Percentiles rank a stretch among this genome's conserved stretches.
phyloP scores from a whole-genome alignment of 2,888 invertebrate species.

The Euphydryas editha region DNA sequence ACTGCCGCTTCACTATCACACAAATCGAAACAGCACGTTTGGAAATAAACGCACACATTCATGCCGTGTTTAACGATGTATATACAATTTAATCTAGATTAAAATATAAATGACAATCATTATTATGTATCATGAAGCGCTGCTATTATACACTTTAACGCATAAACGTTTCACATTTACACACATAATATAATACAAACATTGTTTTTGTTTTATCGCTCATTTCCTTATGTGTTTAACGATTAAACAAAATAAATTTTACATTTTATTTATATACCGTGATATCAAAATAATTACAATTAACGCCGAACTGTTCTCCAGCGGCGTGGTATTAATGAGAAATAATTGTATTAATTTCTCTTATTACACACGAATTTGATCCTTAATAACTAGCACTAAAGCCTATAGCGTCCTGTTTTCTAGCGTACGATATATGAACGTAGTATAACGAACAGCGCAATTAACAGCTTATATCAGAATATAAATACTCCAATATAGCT shows the following conservation, averaged over 20 bases:
- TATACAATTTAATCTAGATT: not conserved
- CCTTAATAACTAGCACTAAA: constrained; percentile 16
- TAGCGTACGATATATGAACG: constrained; percentile 5
- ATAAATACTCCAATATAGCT: constrained; percentile 25
- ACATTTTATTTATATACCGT: constrained; percentile 20
- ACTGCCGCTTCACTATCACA: not conserved
- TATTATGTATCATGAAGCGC: not conserved
- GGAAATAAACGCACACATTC: no score
- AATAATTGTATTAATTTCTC: constrained; percentile 34
- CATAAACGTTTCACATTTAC: not conserved
- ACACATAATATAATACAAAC: not conserved
- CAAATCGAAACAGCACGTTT: not conserved
- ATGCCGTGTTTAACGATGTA: no score
- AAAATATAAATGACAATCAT: not conserved
- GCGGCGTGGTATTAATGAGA: constrained; percentile 39
- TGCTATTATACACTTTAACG: not conserved
- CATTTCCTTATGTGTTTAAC: not conserved
- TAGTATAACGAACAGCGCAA: constrained; percentile 13
- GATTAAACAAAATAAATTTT: constrained; percentile 20
- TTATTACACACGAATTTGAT: constrained; percentile 20
- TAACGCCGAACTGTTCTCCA: constrained; percentile 35
- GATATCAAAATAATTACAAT: constrained; percentile 34
- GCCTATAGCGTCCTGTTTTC: constrained; percentile 5
- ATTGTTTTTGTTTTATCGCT: not conserved
- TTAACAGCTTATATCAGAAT: constrained; percentile 22